These are phyloP conservation scores for Charaxes varanes DNA, from an alignment of 1,140 invertebrate species.

Conservation along the genomic window DNA sequence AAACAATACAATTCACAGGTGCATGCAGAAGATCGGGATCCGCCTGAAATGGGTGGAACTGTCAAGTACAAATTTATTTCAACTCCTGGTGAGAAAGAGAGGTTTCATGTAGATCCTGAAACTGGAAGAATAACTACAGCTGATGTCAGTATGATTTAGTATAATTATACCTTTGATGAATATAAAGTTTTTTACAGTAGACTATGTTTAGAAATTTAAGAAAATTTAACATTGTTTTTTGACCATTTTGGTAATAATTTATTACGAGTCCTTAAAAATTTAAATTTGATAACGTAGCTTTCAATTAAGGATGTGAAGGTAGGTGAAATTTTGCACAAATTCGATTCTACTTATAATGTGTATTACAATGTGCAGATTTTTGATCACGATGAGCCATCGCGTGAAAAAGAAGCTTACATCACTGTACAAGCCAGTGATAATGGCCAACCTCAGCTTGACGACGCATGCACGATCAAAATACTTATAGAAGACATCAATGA, in stretches of 20 bases:
- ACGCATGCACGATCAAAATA: constrained; percentile 91
- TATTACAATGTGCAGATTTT: constrained; percentile 74
- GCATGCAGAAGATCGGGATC: constrained; percentile 74
- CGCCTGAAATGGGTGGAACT: constrained; percentile 83
- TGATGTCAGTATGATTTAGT: constrained; percentile 68
- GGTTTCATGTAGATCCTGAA: constrained; percentile 84
- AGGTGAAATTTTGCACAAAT: constrained; percentile 3
- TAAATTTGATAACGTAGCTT: constrained; percentile 8
- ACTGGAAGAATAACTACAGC: constrained; percentile 86
- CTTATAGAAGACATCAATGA: constrained; percentile 92
- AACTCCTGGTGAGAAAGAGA: constrained; percentile 81
- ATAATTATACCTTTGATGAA: too few species aligned
- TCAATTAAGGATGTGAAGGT: constrained; percentile 25
- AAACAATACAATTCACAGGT: constrained; percentile 37
- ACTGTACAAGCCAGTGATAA: constrained; percentile 87
- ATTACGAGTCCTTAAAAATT: too few species aligned
- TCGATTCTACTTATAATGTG: constrained; percentile 6
- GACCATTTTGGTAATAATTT: too few species aligned
- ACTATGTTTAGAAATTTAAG: too few species aligned
- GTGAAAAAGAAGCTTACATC: constrained; percentile 88
- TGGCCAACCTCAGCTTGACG: constrained; percentile 87
- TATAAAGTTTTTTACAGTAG: too few species aligned
- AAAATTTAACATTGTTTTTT: too few species aligned
- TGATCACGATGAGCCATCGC: constrained; percentile 89
- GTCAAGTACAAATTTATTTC: constrained; percentile 88